Evolutionary conservation across 2,888 invertebrate genomes (phyloP).

Genomic region (Drosophila merina): DNA sequence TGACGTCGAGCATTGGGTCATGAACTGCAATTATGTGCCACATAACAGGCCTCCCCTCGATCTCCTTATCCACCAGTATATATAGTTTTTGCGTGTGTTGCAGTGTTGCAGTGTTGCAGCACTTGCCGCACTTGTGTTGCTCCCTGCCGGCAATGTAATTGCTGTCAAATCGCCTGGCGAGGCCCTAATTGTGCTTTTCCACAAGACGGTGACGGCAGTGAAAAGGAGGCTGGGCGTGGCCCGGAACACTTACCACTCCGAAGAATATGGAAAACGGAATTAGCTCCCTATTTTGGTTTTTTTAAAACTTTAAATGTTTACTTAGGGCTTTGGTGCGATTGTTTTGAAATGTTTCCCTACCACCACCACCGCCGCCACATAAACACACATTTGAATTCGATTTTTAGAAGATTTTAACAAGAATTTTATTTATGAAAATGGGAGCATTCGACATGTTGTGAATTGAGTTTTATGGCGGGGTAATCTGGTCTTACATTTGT

Average conservation of each 20-base stretch:
- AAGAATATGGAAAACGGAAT: conserved; percentile 19
- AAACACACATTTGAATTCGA: conserved; percentile 40
- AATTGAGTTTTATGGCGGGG: conserved; percentile 45
- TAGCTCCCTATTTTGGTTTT: conserved; percentile 20
- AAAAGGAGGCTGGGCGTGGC: not conserved
- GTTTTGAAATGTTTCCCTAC: conserved; percentile 8
- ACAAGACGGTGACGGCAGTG: conserved; percentile 13
- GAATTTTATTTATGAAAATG: conserved; percentile 57
- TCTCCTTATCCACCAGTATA: conserved; percentile 13
- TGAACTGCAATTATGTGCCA: conserved; percentile 71
- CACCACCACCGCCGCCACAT: not conserved
- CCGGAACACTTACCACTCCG: conserved; percentile 19
- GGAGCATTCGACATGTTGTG: conserved; percentile 35
- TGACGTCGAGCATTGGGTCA: conserved; percentile 63
- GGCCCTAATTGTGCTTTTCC: conserved; percentile 56
- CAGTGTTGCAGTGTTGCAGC: conserved; percentile 5
- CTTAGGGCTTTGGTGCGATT: conserved; percentile 12
- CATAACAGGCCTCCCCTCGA: conserved; percentile 17
- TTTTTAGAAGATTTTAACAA: conserved; percentile 58
- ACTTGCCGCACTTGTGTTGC: conserved; percentile 17
- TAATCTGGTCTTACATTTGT: conserved; percentile 5
- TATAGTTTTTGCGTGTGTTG: conserved; percentile 36
- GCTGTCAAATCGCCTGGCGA: conserved; percentile 65
- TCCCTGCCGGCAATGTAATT: conserved; percentile 43
- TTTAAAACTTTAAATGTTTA: conserved; percentile 26